Base-by-base conservation (phyloP, 2,113 vertebrate genomes). In the Pomatostomus ruficeps region DNA sequence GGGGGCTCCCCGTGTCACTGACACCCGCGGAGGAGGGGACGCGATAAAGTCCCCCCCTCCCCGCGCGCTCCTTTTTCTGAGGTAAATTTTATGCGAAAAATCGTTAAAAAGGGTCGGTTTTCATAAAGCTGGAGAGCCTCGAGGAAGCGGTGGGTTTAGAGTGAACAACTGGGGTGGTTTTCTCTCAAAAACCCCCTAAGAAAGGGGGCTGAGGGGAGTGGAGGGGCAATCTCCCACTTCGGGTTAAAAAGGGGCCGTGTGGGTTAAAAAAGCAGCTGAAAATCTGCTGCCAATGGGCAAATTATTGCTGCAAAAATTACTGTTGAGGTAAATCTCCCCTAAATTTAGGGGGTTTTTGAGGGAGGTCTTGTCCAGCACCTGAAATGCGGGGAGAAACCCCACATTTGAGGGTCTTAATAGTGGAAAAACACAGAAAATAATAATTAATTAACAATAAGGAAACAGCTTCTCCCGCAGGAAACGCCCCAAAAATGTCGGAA, bases 141-240 rank as follows among this genome's bases (percentile, higher is more conserved):
- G 3, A 29, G 24, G n/a, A n/a, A 58, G 43, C 4, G 3, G 12
- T 11, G 43, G 13, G 5, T 28, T 52, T n/a, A 2, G 49, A 12
- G 35, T 4, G 35, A 55, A 18, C 3, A 13, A 14, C 0, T 26
- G 11, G 4, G 4, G 28, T 36, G 10, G 6, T 9, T 52, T 52
- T n/a, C 6, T 6, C 11, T 29, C 16, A 62, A 74, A 52, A 81
- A 22, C 1, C 2, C 5, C 2, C 6, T 1, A 2, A 10, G 28
- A 28, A 49, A 17, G 2, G 12, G 45, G 19, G 2, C 2, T 20
- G 4, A 3, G 24, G 20, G 12, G 1, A 26, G 10, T 14, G 16
- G n/a, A 35, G 7, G 11, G 8, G 31, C 11, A 2, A 0, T 10
- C 13, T 43, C 13, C 2, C 7, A 1, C 0, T 24, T 35, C 8